Evolutionary conservation across 2,113 vertebrate genomes (phyloP).

Genomic region (Caloenas nicobarica): DNA sequence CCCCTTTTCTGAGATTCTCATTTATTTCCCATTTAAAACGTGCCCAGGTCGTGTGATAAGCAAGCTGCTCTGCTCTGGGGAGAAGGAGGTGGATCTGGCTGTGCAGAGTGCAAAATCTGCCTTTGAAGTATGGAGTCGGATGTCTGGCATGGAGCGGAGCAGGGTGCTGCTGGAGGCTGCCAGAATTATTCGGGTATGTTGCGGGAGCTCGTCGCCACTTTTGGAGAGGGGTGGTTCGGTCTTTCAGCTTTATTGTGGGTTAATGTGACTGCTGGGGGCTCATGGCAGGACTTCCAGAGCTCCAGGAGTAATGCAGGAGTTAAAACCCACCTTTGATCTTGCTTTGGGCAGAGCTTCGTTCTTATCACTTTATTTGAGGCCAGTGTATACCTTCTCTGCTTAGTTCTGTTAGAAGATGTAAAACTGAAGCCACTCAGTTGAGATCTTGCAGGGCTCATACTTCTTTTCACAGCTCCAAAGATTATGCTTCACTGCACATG

Average conservation of each 20-base stretch:
- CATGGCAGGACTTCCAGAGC: neutral
- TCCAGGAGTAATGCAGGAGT: neutral
- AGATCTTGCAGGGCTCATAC: neutral
- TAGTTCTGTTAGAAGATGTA: neutral
- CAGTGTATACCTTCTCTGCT: neutral
- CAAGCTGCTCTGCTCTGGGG: constrained; percentile 83
- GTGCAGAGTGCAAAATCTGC: constrained; percentile 86
- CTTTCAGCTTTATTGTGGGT: neutral
- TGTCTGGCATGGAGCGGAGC: constrained; percentile 88
- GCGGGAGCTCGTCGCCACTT: rapidly evolving
- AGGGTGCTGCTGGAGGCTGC: constrained; percentile 91
- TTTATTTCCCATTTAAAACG: neutral
- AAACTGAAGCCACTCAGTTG: neutral
- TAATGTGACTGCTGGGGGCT: neutral
- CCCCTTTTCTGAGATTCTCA: neutral
- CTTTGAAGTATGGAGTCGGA: constrained; percentile 86
- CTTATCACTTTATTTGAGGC: neutral
- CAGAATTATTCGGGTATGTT: constrained; percentile 88
- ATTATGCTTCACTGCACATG: neutral
- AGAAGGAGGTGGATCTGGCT: constrained; percentile 88
- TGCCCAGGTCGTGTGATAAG: constrained; percentile 84
- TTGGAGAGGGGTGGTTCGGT: neutral
- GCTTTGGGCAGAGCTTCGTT: neutral
- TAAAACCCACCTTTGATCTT: neutral
- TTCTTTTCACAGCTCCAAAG: neutral